A percentile compares a stretch with the other conserved stretches of the same genome.
Conservation (phyloP, 2,113 vertebrate genomes). For the Scortum barcoo region DNA sequence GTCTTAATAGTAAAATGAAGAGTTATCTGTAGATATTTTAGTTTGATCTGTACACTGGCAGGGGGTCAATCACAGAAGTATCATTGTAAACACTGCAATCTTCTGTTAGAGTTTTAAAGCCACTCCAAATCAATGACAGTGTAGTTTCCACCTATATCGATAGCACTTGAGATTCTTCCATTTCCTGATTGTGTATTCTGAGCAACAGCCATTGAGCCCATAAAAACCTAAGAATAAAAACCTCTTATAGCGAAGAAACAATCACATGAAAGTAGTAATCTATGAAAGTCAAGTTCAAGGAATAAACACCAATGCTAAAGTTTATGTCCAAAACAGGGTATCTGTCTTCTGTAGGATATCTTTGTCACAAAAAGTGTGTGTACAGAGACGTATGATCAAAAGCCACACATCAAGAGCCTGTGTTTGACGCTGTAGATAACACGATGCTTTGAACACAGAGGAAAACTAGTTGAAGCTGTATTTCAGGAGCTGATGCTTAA, state of each 20-base stretch:
- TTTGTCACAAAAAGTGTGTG: neutral
- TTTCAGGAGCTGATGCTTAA: neutral
- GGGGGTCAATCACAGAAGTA: slow-evolving; percentile 25
- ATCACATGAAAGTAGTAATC: slow-evolving; percentile 3
- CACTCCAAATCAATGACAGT: slow-evolving; percentile 37
- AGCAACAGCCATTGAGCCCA: neutral
- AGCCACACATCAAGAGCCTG: no score
- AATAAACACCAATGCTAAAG: neutral
- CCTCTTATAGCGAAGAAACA: neutral
- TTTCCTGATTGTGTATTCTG: slow-evolving; percentile 26
- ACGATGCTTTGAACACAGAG: no score
- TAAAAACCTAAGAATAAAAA: slow-evolving; percentile 18
- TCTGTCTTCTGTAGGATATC: neutral
- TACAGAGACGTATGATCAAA: no score
- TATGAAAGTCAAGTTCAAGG: neutral
- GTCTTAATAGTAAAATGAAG: slow-evolving; percentile 25
- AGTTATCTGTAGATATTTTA: slow-evolving; percentile 15
- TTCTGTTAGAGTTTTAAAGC: slow-evolving; percentile 33
- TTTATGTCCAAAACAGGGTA: neutral
- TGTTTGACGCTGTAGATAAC: no score
- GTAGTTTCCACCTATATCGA: slow-evolving; percentile 29
- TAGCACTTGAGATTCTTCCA: slow-evolving; percentile 36
- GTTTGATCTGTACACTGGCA: neutral
- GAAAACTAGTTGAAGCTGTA: no score
- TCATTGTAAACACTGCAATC: slow-evolving; percentile 47